Percentiles rank a stretch among this genome's conserved stretches.
phyloP scores from a whole-genome alignment of 2,888 invertebrate species.

The Leptinotarsa haldemani region DNA sequence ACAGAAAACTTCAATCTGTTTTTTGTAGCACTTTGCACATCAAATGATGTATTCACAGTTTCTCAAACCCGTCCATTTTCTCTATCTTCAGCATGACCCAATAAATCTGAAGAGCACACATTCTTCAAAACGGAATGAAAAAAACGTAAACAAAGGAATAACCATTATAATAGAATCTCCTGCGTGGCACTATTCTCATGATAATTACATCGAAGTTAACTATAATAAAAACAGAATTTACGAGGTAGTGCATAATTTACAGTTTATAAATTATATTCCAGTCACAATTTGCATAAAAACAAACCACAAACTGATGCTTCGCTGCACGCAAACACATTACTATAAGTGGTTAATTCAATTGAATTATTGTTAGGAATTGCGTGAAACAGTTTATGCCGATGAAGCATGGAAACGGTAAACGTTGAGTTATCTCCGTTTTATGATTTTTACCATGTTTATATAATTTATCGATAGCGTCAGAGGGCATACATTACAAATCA shows the following conservation, averaged over 20 bases:
- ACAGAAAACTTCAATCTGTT: no score
- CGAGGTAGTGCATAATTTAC: slow-evolving; percentile 44
- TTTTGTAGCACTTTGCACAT: no score
- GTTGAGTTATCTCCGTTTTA: neutral
- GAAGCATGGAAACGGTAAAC: slow-evolving; percentile 8
- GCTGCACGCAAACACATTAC: slow-evolving; percentile 42
- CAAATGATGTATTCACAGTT: no score
- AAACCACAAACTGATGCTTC: slow-evolving; percentile 44
- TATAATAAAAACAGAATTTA: slow-evolving; percentile 38
- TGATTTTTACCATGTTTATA: neutral
- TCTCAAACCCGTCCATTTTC: no score
- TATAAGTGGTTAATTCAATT: slow-evolving; percentile 41
- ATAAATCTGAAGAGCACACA: neutral
- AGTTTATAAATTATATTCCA: slow-evolving; percentile 50
- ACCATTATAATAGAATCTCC: neutral
- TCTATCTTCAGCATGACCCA: no score
- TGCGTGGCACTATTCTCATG: neutral
- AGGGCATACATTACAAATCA: no score
- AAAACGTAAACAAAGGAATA: neutral
- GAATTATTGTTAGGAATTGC: slow-evolving; percentile 37
- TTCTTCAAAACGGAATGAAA: neutral
- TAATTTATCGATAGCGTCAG: neutral
- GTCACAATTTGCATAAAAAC: slow-evolving; percentile 48
- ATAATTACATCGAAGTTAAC: slow-evolving; percentile 20
- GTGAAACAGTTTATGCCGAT: slow-evolving; percentile 18